These are phyloP conservation scores for Dichetophora obliterata DNA, from an alignment of 2,888 invertebrate species.

Conservation along the genomic window DNA sequence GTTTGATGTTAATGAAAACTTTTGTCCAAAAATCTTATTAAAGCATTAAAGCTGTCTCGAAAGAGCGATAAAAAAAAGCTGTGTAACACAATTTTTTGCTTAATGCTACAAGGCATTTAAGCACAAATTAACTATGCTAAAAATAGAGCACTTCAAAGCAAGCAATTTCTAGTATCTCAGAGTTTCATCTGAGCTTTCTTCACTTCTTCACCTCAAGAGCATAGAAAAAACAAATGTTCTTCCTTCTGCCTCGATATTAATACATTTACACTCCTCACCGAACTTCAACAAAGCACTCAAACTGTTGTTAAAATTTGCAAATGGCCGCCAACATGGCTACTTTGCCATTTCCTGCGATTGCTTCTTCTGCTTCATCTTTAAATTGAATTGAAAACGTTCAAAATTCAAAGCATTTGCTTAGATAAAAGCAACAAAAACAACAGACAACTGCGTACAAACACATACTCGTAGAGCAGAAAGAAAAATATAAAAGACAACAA, in stretches of 20 bases:
- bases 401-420: not conserved
- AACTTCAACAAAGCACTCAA: too few relatives aligned
- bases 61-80: not conserved
- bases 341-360: not conserved
- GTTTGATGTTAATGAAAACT: too few relatives aligned
- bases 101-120: slow-evolving; percentile 10
- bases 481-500: not conserved
- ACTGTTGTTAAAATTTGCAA: not conserved
- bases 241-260: too few relatives aligned
- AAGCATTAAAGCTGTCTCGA: too few relatives aligned
- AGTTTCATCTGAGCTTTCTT: too few relatives aligned
- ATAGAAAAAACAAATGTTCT: too few relatives aligned
- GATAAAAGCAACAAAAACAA: not conserved
- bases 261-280: too few relatives aligned
- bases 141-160: not conserved
- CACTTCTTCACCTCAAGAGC: too few relatives aligned
- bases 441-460: not conserved
- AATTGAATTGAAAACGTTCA: not conserved
- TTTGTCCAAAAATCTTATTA: too few relatives aligned
- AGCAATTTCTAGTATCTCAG: too few relatives aligned
- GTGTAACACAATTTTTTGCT: slow-evolving; percentile 13
- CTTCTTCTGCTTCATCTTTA: not conserved
- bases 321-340: slow-evolving; percentile 25
- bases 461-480: not conserved
- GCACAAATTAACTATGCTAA: not conserved